phyloP scores from a whole-genome alignment of 1,140 invertebrate species.

The Dysdera silvatica region DNA sequence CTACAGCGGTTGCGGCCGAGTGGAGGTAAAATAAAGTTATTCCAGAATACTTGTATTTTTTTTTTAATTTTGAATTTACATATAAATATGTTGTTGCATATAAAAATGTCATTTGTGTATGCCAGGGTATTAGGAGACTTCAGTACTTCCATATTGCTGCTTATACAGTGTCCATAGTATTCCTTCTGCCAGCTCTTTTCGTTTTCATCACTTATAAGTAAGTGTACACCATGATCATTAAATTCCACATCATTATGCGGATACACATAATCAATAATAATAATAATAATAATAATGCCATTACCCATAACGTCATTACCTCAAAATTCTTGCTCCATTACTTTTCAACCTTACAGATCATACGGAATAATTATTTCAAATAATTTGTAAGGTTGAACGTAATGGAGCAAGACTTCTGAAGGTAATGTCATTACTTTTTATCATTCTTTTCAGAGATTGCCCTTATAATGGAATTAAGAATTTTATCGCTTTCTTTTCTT shows the following conservation, averaged over 20 bases:
- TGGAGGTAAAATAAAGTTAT: slow-evolving; percentile 29
- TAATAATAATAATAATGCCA: background rate
- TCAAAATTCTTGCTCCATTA: background rate
- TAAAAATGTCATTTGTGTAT: background rate
- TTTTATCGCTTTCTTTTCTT: background rate
- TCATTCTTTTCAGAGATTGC: background rate
- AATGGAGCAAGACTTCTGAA: background rate
- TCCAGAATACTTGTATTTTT: background rate
- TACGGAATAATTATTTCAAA: background rate
- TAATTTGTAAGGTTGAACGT: background rate
- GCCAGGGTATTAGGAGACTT: slow-evolving; percentile 5
- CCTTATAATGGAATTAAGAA: background rate
- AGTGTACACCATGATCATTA: slow-evolving; percentile 1
- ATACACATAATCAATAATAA: background rate
- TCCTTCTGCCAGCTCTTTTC: slow-evolving; percentile 18
- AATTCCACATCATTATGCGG: background rate
- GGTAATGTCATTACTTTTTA: too few species aligned
- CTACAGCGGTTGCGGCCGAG: slow-evolving; percentile 41
- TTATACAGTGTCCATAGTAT: slow-evolving; percentile 14
- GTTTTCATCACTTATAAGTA: slow-evolving; percentile 27
- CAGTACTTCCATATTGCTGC: slow-evolving; percentile 19
- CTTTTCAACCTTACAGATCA: background rate
- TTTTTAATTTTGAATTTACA: background rate
- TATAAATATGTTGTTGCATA: background rate
- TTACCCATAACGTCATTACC: background rate